phyloP scores from a whole-genome alignment of 92 coral and sea anemone genomes.

The Blastomussa wellsi region DNA sequence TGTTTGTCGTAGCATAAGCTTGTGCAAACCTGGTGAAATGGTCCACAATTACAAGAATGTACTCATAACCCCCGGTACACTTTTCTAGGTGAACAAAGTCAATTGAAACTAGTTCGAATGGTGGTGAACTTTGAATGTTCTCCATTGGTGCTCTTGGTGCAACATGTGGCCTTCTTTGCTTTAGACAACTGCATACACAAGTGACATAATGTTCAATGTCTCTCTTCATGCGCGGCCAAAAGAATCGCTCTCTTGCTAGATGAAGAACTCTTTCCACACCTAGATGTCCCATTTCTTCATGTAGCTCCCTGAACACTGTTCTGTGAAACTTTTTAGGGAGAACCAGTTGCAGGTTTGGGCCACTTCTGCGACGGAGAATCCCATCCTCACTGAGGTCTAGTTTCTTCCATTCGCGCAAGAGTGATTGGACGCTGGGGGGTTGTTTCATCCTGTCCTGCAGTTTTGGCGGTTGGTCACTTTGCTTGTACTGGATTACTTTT shows the following conservation, averaged over 20 bases:
- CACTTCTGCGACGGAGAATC: constrained; percentile 35
- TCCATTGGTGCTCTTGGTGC: constrained; percentile 48
- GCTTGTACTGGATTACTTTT: constrained; percentile 27
- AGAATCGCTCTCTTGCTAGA: constrained; percentile 52
- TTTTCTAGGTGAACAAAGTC: constrained; percentile 39
- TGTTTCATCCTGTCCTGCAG: neutral
- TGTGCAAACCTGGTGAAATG: constrained; percentile 32
- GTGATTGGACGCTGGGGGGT: constrained; percentile 27
- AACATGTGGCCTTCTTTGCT: constrained; percentile 33
- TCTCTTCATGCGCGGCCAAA: constrained; percentile 55
- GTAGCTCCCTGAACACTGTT: neutral
- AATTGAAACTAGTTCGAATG: constrained; percentile 37
- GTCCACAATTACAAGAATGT: constrained; percentile 27
- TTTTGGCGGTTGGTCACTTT: constrained; percentile 31
- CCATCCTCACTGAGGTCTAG: constrained; percentile 34
- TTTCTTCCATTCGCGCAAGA: constrained; percentile 63
- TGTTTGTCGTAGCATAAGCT: constrained; percentile 39
- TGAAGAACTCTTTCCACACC: constrained; percentile 43
- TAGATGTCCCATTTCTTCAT: constrained; percentile 23
- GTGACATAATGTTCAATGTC: constrained; percentile 50
- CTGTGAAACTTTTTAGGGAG: constrained; percentile 34
- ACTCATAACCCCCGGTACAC: constrained; percentile 22
- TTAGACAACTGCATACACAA: constrained; percentile 26
- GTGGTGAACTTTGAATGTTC: constrained; percentile 36
- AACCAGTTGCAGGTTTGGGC: constrained; percentile 49